These are phyloP conservation scores for Plectrocnemia conspersa DNA, from an alignment of 1,140 invertebrate species.

Conservation along the genomic window DNA sequence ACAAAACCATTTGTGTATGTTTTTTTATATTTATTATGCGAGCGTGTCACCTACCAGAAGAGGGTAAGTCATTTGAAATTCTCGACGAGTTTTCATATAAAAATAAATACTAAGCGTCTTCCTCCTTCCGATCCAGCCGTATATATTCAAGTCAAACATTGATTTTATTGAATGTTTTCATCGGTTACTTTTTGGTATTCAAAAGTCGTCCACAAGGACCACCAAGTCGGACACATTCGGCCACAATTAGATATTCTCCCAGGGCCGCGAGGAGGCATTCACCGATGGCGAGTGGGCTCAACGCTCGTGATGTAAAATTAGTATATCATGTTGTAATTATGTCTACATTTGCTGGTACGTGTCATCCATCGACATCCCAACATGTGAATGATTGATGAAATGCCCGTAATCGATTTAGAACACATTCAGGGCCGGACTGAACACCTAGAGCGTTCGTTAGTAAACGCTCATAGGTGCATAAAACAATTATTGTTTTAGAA, in stretches of 20 bases:
- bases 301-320: conserved; percentile 27
- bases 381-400: conserved; percentile 31
- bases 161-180: no score
- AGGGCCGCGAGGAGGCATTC: conserved; percentile 10
- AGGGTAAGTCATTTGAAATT: no score
- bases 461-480: no score
- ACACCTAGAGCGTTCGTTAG: no score
- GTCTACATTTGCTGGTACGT: conserved; percentile 30
- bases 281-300: not conserved
- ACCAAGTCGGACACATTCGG: conserved; percentile 11
- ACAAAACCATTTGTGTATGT: no score
- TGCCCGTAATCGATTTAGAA: conserved; percentile 30
- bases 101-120: no score
- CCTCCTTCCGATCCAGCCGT: no score
- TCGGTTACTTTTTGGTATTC: not conserved
- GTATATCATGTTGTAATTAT: conserved; percentile 35
- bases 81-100: no score
- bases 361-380: conserved; percentile 28
- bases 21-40: no score
- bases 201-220: conserved; percentile 6
- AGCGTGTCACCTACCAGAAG: no score
- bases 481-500: no score
- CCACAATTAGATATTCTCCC: conserved; percentile 12
- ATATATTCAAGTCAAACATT: no score
- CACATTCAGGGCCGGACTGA: conserved; percentile 18